Evolutionary conservation across 2,888 invertebrate genomes (phyloP), one percentile per base, ranked within the genome.

Genomic region (Hypsopygia costalis): DNA sequence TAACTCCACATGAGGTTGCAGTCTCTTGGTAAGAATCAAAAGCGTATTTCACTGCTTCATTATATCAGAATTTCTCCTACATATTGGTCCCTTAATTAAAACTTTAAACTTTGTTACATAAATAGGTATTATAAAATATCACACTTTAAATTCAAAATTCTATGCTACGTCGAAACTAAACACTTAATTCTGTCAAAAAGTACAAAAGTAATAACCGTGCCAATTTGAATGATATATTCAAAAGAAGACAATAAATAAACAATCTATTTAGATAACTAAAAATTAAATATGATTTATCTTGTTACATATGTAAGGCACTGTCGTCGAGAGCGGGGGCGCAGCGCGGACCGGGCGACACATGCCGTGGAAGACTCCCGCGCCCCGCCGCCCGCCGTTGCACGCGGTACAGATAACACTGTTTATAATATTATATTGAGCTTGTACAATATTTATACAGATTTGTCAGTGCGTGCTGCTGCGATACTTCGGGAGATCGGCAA

Each of bases 21-120:
- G 75, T 81, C 75, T 78, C 71, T 75, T 74, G 71, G 71, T 76
- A 73, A 68, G 69, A 69, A 71, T 72, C 67, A 65, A 71, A 74
- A 75, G 69, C 70, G 65, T 76, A 75, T 61, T 44, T 46, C 40
- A 62, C 57, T 58, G 61, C 66, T 65, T 66, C 71, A 62, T 67
- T 80, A 74, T 76, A 79, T 78, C 81, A 81, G 82, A 85, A 82
- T 85, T 85, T 85, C 82, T 82, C 81, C 85, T 87, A 83, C 81
- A 87, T 71, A 86, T 88, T 88, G 87, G 88, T 88, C 87, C 88
- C 88, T 87, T 87, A 85, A 77, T 85, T 83, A 81, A 83, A 86
- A 81, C 81, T 79, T 83, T 81, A 73, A 83, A 85, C 83, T 83
- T 85, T 86, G 77, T 85, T 85, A 85, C 81, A 86, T 86, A 85